These are phyloP conservation scores for Aplysina aerophoba DNA, from an alignment of 37 sponge, comb jelly and placozoan species.

Conservation along the genomic window DNA sequence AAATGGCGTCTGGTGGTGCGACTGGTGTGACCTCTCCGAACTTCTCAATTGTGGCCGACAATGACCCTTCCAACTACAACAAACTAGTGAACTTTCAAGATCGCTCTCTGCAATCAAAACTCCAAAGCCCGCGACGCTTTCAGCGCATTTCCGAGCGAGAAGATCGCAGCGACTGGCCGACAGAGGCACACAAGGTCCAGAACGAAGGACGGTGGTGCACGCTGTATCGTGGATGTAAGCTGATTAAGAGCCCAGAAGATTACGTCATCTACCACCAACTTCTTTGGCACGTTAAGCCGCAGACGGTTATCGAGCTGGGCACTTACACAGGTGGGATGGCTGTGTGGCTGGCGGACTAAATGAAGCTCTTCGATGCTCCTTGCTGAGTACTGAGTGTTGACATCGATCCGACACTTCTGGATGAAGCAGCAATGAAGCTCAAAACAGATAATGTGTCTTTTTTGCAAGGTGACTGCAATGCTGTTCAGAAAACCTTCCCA, in stretches of 20 bases:
- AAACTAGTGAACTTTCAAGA: too few species aligned
- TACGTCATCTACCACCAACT: slow-evolving; percentile 5
- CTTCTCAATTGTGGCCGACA: too few species aligned
- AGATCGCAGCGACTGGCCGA: background rate
- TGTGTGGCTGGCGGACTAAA: slow-evolving; percentile 35
- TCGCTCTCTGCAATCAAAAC: too few species aligned
- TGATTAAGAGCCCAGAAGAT: slow-evolving; percentile 27
- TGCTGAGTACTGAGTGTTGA: slow-evolving; percentile 25
- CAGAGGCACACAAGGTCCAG: background rate
- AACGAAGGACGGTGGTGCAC: background rate
- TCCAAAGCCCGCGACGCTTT: background rate
- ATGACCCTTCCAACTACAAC: too few species aligned
- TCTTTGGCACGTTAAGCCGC: slow-evolving; percentile 14
- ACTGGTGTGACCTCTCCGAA: too few species aligned
- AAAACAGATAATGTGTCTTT: slow-evolving; percentile 8
- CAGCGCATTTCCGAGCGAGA: background rate
- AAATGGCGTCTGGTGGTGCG: too few species aligned
- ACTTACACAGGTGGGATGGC: slow-evolving; percentile 34
- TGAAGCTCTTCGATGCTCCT: slow-evolving; percentile 8
- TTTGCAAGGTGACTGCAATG: slow-evolving; percentile 12
- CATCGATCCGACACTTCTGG: background rate
- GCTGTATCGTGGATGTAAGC: background rate
- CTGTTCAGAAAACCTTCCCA: slow-evolving; percentile 29
- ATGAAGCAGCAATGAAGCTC: slow-evolving; percentile 17
- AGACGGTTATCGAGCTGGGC: slow-evolving; percentile 38